These are phyloP conservation scores for Alectoris magna DNA, from an alignment of 2,797 vertebrate genomes.

Conservation along the genomic window DNA sequence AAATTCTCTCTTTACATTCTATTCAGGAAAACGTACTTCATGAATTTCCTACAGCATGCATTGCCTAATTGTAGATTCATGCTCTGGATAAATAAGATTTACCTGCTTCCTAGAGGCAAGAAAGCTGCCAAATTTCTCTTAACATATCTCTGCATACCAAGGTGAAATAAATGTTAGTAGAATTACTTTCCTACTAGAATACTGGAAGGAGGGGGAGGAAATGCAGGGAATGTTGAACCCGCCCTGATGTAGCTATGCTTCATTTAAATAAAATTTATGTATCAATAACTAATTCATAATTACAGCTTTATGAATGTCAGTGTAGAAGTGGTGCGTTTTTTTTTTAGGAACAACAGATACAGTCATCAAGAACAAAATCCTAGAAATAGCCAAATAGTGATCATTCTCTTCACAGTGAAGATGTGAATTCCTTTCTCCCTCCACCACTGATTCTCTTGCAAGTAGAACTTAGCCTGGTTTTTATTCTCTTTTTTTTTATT, in stretches of 20 bases:
- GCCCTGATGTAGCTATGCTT: background rate
- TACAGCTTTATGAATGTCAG: background rate
- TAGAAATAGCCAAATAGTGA: background rate
- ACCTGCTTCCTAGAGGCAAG: background rate
- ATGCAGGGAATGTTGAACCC: background rate
- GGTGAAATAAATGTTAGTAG: background rate
- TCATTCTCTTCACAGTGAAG: background rate
- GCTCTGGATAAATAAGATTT: background rate
- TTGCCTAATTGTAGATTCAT: background rate
- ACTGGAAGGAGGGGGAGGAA: background rate
- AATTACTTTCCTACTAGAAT: background rate
- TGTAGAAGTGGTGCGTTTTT: background rate
- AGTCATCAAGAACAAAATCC: background rate
- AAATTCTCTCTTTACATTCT: background rate
- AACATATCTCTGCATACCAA: background rate
- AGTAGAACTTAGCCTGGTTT: background rate
- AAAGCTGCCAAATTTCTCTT: background rate
- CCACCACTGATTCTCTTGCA: background rate
- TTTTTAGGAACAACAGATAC: background rate
- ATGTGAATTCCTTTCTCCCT: background rate
- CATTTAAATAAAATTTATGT: background rate
- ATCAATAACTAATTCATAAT: rapidly evolving
- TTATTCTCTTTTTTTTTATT: background rate
- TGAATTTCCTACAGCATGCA: background rate
- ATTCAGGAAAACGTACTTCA: background rate